phyloP scores from a whole-genome alignment of 2,797 vertebrate genomes.

The Chaetophractus vellerosus region DNA sequence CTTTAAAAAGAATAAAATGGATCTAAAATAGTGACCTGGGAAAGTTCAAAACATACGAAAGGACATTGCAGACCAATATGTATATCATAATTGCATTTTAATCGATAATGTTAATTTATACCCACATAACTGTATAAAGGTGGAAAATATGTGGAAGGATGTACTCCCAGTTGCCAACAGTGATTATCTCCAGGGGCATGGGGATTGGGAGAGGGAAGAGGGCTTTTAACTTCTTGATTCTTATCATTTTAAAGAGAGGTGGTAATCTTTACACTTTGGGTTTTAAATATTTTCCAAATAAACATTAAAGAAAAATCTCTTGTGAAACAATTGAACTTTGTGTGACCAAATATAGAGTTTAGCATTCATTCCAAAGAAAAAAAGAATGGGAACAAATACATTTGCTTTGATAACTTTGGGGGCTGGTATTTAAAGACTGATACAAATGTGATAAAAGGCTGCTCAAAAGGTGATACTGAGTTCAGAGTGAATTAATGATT shows the following conservation, averaged over 20 bases:
- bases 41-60: slow-evolving; percentile 22
- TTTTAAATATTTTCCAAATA: not conserved
- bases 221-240: slow-evolving; percentile 1
- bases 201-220: not conserved
- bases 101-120: not conserved
- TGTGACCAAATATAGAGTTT: slow-evolving; percentile 24
- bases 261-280: not conserved
- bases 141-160: not conserved
- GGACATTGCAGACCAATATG: not conserved
- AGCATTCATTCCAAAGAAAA: not conserved
- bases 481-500: not conserved
- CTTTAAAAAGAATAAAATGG: slow-evolving; percentile 1
- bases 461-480: slow-evolving; percentile 11
- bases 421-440: not conserved
- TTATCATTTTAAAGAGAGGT: not conserved
- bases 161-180: not conserved
- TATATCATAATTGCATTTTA: not conserved
- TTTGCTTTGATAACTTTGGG: slow-evolving; percentile 1
- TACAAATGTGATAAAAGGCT: not conserved
- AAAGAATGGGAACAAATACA: not conserved
- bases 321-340: not conserved
- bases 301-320: slow-evolving; percentile 27
- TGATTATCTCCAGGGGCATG: not conserved
- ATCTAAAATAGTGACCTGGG: not conserved
- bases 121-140: not conserved